Conservation (phyloP, 2,113 vertebrate genomes). For the Herpailurus yagouaroundi region DNA sequence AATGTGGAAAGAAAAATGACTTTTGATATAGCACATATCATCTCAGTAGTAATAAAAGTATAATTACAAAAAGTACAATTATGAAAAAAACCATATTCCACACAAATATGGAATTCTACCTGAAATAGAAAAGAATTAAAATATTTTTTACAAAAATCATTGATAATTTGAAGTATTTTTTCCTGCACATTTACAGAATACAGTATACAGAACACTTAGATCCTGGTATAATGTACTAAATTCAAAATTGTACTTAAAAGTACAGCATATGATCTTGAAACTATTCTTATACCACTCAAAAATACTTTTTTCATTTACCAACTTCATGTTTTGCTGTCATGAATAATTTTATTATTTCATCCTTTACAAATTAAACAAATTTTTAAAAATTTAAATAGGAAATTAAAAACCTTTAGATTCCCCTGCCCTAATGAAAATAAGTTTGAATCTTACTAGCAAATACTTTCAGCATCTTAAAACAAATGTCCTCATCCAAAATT, state of each 20-base stretch:
- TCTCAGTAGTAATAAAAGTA: neutral
- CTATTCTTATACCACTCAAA: neutral
- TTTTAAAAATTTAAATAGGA: neutral
- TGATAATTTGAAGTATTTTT: neutral
- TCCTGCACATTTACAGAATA: neutral
- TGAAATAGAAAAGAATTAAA: conserved; percentile 6
- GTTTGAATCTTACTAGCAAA: neutral
- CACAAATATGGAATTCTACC: neutral
- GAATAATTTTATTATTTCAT: conserved; percentile 17
- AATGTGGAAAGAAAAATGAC: conserved; percentile 70
- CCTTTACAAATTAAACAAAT: neutral
- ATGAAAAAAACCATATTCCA: neutral
- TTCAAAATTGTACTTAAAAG: neutral
- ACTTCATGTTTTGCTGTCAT: neutral
- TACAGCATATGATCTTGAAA: neutral
- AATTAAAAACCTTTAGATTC: neutral
- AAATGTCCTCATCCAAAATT: neutral
- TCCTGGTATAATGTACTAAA: neutral
- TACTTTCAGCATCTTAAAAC: neutral
- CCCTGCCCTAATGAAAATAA: neutral
- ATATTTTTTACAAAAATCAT: neutral
- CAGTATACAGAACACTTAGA: neutral
- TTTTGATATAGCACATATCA: conserved; percentile 56
- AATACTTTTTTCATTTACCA: neutral
- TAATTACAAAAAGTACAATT: neutral